These are phyloP conservation scores for Alaudala cheleensis DNA, from an alignment of 2,113 vertebrate genomes.

Conservation along the genomic window DNA sequence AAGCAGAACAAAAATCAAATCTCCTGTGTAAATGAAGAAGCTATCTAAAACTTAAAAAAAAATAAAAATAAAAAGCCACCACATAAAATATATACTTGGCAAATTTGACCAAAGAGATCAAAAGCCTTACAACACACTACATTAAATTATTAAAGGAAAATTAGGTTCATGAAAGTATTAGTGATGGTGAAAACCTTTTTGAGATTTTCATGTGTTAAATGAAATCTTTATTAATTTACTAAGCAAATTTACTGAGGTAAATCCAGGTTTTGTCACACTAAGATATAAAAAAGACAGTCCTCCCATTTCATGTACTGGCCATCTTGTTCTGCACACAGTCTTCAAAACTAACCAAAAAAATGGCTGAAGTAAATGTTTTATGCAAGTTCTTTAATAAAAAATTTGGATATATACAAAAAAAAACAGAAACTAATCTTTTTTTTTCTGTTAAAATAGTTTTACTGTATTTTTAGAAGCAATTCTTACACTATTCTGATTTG, in stretches of 20 bases:
- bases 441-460: background rate
- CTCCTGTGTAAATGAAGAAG: background rate
- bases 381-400: background rate
- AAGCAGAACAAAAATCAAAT: conserved; percentile 34
- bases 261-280: background rate
- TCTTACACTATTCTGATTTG: background rate
- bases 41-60: background rate
- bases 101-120: background rate
- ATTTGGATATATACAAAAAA: background rate
- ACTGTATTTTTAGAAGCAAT: background rate
- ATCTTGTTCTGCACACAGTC: background rate
- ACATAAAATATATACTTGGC: background rate
- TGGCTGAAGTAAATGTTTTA: background rate
- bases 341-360: background rate
- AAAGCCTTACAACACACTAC: background rate
- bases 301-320: background rate
- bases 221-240: background rate
- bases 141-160: background rate
- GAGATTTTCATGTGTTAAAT: background rate
- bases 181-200: background rate
- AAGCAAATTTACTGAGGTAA: background rate
- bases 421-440: background rate
- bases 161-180: background rate
- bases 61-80: background rate
- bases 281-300: background rate